phyloP scores from a whole-genome alignment of 2,113 vertebrate genomes.

The Caretta caretta region DNA sequence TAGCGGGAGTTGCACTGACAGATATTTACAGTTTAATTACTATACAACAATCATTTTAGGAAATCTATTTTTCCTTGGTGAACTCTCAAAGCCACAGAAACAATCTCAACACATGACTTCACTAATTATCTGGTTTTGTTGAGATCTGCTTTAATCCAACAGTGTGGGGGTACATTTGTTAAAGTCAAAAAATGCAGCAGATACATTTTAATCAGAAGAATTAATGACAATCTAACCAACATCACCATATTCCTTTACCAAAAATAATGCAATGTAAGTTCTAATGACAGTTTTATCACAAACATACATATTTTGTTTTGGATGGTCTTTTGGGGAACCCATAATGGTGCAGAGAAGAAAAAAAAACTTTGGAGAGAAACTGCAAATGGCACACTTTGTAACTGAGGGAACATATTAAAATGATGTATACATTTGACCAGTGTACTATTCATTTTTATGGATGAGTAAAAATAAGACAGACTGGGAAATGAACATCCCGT shows the following conservation, averaged over 20 bases:
- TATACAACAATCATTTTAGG: neutral
- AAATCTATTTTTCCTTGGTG: neutral
- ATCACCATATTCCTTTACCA: neutral
- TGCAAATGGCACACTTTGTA: neutral
- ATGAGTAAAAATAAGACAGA: slow-evolving; percentile 45
- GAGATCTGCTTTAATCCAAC: neutral
- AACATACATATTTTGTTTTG: neutral
- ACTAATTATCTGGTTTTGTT: neutral
- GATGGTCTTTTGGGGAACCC: neutral
- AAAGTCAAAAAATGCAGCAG: neutral
- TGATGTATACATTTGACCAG: neutral
- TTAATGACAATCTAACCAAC: neutral
- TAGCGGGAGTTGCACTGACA: neutral
- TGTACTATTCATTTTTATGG: slow-evolving; percentile 33
- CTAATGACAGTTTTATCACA: neutral
- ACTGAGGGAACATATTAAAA: slow-evolving; percentile 22
- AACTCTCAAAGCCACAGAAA: neutral
- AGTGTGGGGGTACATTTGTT: neutral
- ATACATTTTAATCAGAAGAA: neutral
- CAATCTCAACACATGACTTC: neutral
- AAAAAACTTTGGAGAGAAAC: neutral
- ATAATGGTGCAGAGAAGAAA: neutral
- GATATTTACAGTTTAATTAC: neutral
- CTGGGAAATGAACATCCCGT: slow-evolving; percentile 45
- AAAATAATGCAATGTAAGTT: neutral